A percentile compares a stretch with the other conserved stretches of the same genome.
These are phyloP conservation scores for Sebastes taczanowskii DNA, from an alignment of 2,797 vertebrate genomes.

Conservation along the genomic window DNA sequence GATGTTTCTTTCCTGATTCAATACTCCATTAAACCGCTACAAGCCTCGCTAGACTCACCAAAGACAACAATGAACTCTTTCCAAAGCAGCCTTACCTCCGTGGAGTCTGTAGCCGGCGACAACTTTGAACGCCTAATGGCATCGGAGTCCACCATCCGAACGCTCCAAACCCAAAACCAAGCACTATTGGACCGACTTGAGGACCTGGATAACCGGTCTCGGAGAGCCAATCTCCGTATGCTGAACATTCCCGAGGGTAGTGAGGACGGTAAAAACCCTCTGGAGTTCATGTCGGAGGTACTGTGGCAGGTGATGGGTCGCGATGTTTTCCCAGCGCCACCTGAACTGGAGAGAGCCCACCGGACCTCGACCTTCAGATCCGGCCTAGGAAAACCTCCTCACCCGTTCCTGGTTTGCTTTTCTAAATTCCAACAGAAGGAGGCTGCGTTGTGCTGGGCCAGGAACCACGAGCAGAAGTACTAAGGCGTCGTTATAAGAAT, in stretches of 20 bases:
- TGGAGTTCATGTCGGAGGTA: neutral
- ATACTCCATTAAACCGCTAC: neutral
- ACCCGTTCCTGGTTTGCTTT: conserved; percentile 3
- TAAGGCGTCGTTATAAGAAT: neutral
- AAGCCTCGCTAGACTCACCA: neutral
- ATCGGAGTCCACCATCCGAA: neutral
- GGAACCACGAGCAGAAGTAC: neutral
- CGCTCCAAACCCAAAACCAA: neutral
- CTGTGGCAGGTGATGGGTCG: neutral
- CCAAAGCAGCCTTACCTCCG: neutral
- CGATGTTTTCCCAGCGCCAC: neutral
- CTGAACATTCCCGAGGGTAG: conserved; percentile 13
- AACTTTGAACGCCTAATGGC: neutral
- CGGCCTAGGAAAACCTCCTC: neutral
- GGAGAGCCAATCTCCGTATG: conserved; percentile 14
- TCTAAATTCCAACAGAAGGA: conserved; percentile 6
- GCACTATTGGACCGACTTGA: neutral
- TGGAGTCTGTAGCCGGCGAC: neutral
- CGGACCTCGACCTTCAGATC: neutral
- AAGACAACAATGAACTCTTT: neutral
- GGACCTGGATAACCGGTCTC: neutral
- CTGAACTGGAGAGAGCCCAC: conserved; percentile 25
- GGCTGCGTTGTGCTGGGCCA: neutral
- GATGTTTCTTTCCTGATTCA: neutral
- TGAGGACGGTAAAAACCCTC: neutral